A percentile compares a stretch with the other conserved stretches of the same genome.
Conservation (phyloP, 2,888 invertebrate species). For the Crocallis elinguaria region DNA sequence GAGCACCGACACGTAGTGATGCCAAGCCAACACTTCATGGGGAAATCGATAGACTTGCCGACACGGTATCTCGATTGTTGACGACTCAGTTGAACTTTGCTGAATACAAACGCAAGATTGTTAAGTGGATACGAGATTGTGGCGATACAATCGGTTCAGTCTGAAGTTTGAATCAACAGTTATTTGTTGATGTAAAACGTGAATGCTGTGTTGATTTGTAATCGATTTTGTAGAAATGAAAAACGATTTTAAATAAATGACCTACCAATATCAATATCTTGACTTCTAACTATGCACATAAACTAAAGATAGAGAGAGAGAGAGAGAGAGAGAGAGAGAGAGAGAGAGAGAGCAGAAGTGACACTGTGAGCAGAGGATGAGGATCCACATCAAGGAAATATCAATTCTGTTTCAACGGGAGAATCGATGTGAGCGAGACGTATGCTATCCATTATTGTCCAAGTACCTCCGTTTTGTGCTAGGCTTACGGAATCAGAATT, state of each 20-base stretch:
- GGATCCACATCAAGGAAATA: too few species aligned
- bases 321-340: too few species aligned
- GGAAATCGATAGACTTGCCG: conserved; percentile 48
- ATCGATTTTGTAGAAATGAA: background rate
- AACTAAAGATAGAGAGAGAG: too few species aligned
- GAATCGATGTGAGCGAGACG: too few species aligned
- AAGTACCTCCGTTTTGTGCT: too few species aligned
- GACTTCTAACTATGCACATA: too few species aligned
- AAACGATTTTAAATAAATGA: background rate
- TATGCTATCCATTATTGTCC: too few species aligned
- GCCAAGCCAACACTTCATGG: conserved; percentile 38
- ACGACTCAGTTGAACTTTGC: conserved; percentile 45
- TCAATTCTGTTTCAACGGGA: too few species aligned
- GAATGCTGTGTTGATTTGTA: conserved; percentile 21
- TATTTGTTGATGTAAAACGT: background rate
- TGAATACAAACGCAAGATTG: conserved; percentile 40
- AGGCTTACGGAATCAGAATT: too few species aligned
- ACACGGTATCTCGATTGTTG: conserved; percentile 50
- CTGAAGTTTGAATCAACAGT: conserved; percentile 14
- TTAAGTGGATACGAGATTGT: conserved; percentile 33
- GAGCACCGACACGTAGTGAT: conserved; percentile 40
- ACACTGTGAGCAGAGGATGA: too few species aligned
- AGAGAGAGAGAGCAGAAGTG: too few species aligned
- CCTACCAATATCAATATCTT: background rate
- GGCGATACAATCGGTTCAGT: conserved; percentile 41